These are phyloP conservation scores for Chymomyza costata DNA, from an alignment of 1,140 invertebrate species.

Conservation along the genomic window DNA sequence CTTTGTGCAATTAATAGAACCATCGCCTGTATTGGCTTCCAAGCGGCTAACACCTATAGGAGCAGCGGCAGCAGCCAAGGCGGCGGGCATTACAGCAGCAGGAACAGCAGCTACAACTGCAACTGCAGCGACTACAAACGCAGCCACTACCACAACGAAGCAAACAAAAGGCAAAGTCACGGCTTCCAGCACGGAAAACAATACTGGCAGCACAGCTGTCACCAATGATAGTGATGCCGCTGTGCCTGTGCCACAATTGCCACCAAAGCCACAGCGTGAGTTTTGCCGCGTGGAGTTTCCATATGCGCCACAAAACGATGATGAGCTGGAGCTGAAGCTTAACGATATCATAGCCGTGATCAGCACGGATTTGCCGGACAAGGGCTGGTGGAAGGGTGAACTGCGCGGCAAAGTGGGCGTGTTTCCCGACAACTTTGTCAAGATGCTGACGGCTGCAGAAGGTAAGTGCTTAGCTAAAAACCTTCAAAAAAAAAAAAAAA, in stretches of 20 bases:
- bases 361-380: conserved; percentile 91
- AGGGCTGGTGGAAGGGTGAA: conserved; percentile 98
- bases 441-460: conserved; percentile 77
- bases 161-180: conserved; percentile 52
- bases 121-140: conserved; percentile 10
- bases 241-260: conserved; percentile 76
- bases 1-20: conserved; percentile 86
- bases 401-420: conserved; percentile 90
- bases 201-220: conserved; percentile 7
- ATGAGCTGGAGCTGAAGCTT: conserved; percentile 92
- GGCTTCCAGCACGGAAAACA: conserved; percentile 28
- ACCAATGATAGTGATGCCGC: neutral
- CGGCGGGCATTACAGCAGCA: conserved; percentile 32
- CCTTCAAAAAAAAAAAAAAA: no score
- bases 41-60: conserved; percentile 66
- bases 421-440: conserved; percentile 98
- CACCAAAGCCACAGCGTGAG: conserved; percentile 82
- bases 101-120: conserved; percentile 25
- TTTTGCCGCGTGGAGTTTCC: conserved; percentile 91
- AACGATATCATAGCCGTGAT: conserved; percentile 93
- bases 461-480: no score
- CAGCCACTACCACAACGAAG: conserved; percentile 33
- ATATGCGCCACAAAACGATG: conserved; percentile 93
- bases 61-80: conserved; percentile 35
- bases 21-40: conserved; percentile 68